Percentiles rank a stretch among this genome's conserved stretches.
Evolutionary conservation across 1,140 invertebrate species (phyloP).

Genomic region (Brachionus sp.): DNA sequence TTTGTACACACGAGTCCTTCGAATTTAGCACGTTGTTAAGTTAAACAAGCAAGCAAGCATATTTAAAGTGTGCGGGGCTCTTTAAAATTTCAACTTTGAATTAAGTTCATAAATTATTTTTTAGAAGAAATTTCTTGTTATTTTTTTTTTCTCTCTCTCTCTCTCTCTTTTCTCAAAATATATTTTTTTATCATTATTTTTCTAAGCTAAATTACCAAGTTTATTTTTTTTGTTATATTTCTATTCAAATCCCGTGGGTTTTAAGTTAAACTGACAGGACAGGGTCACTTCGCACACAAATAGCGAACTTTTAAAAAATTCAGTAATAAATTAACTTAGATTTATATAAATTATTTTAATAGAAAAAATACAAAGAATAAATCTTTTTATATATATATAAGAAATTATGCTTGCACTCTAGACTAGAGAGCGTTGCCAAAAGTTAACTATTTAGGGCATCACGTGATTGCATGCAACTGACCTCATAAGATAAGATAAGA

Average conservation of each 20-base stretch:
- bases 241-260: background rate
- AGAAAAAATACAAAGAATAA: background rate
- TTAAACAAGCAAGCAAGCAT: background rate
- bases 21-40: background rate
- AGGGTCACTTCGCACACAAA: background rate
- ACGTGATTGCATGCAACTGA: background rate
- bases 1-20: background rate
- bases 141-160: no score
- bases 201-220: no score
- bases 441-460: background rate
- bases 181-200: no score
- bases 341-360: background rate
- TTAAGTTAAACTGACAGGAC: background rate
- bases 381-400: no score
- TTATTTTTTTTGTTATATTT: no score
- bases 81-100: background rate
- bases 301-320: background rate
- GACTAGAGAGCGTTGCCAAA: background rate
- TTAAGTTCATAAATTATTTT: background rate
- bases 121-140: no score
- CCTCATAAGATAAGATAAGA: background rate
- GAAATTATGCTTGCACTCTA: slow-evolving; percentile 23
- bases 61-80: background rate
- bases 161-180: no score
- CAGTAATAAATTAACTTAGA: slow-evolving; percentile 37